Base-by-base conservation (phyloP, 2,888 invertebrate genomes). In the Platycheirus albimanus region DNA sequence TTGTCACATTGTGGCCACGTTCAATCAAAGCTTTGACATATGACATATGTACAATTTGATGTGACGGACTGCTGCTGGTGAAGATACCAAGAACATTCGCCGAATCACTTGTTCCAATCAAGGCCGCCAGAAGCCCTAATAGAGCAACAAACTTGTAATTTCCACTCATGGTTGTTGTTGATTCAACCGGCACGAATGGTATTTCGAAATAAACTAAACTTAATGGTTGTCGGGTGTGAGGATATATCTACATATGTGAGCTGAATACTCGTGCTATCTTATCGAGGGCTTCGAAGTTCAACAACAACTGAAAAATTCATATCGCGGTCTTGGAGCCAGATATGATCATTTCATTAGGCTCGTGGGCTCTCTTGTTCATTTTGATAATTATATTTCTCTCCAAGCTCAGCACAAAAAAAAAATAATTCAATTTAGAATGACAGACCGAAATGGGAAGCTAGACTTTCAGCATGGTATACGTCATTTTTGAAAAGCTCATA, bases 11-110 rank as follows among this genome's bases (percentile, higher is more conserved):
- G 76, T 91, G 91, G 0, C 90, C 91, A 38, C 85, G 76, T 75
- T 89, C 89, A 0, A 89, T 88, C 47, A 91, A 78, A 0, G 87
- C 85, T 67, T 87, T 87, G 63, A 87, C 87, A 1, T 88, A 56
- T 0, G 90, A 88, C 88, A 90, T 88, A 33, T 90, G 88, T 0
- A 90, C 87, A n/a, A 90, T 89, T 28, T 89, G 71, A 87, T 90
- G 90, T 7, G 90, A 90, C 2, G 88, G 88, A 47, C 89, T 88
- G 71, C 87, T 86, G n/a, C 88, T 88, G 54, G 89, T 88, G 58
- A 89, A 90, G 1, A 91, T 72, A 0, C 90, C 88, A 74, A 90
- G 81, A 41, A 90, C 89, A 72, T 89, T 89, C 1, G 89, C 86
- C 4, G 86, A 84, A 5, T 87, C 85, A n/a, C 63, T 85, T 1